Evolutionary conservation across 2,113 vertebrate species (phyloP).

Genomic region (Miniopterus natalensis): DNA sequence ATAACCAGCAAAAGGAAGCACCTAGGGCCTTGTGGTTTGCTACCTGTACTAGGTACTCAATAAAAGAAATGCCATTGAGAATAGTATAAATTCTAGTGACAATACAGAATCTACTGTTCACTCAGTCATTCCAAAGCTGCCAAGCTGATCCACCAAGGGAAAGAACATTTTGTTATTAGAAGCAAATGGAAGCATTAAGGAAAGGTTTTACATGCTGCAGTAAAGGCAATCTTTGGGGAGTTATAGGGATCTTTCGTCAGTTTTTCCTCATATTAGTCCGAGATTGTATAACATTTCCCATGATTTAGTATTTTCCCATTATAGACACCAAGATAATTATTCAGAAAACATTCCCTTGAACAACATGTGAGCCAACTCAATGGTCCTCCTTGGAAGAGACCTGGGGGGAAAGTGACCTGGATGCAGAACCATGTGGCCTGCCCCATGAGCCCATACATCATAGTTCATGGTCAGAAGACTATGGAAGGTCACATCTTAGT

Average conservation of each 20-base stretch:
- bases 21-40: neutral
- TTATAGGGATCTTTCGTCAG: neutral
- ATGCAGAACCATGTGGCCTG: neutral
- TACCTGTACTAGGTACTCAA: neutral
- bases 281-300: neutral
- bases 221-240: neutral
- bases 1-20: neutral
- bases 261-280: constrained; percentile 25
- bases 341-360: constrained; percentile 14
- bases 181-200: neutral
- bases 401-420: neutral
- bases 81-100: neutral
- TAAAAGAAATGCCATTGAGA: neutral
- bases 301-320: neutral
- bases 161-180: neutral
- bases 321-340: constrained; percentile 12
- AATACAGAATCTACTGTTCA: neutral
- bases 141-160: neutral
- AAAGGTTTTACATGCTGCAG: neutral
- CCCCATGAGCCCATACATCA: neutral
- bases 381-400: neutral
- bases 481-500: neutral
- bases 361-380: neutral
- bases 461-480: neutral
- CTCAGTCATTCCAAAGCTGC: neutral